These are phyloP conservation scores for Pseudorectes ferrugineus DNA, from an alignment of 2,113 vertebrate genomes.

Conservation along the genomic window DNA sequence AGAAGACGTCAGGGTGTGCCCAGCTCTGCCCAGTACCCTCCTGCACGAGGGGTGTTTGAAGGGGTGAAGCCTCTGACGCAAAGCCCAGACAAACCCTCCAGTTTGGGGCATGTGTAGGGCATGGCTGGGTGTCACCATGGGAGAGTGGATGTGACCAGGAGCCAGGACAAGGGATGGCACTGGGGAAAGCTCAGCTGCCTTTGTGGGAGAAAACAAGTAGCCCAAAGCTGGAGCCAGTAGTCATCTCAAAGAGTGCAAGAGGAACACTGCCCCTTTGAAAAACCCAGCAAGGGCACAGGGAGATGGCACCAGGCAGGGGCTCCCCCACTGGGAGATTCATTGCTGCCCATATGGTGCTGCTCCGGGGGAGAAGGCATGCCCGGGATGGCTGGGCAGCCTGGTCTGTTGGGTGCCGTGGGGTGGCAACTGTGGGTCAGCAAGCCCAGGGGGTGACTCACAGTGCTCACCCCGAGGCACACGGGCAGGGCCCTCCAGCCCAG, in stretches of 20 bases:
- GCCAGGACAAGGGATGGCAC: background rate
- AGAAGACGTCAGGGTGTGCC: background rate
- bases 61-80: background rate
- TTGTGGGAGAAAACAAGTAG: background rate
- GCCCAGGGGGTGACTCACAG: background rate
- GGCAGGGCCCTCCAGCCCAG: background rate
- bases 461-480: background rate
- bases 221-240: background rate
- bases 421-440: background rate
- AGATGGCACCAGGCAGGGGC: background rate
- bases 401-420: accelerated
- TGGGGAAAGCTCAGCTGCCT: background rate
- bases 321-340: accelerated
- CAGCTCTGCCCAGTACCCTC: background rate
- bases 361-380: background rate
- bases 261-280: background rate
- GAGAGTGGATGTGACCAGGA: background rate
- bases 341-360: background rate
- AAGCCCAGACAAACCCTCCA: background rate
- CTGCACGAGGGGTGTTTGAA: accelerated
- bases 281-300: background rate
- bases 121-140: background rate
- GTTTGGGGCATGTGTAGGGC: background rate
- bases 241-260: background rate
- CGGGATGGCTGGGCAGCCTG: accelerated